Percentiles rank a stretch among this genome's conserved stretches.
phyloP scores from a whole-genome alignment of 2,888 invertebrate species.

The Cheilosia impressa region DNA sequence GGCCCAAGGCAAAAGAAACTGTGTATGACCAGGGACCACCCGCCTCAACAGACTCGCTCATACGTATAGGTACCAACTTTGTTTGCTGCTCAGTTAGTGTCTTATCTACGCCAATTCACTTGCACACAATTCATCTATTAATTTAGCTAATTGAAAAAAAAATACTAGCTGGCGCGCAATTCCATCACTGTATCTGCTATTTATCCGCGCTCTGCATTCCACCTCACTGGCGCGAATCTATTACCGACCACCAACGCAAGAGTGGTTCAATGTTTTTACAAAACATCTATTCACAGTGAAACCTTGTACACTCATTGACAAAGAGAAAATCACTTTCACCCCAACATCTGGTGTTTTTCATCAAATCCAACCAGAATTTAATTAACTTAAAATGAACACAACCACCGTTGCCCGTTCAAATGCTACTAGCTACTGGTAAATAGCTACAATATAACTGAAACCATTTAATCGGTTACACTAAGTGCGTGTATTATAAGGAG shows the following conservation, averaged over 20 bases:
- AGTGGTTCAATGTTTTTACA: slow-evolving; percentile 5
- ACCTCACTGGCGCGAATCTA: slow-evolving; percentile 28
- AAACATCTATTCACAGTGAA: slow-evolving; percentile 10
- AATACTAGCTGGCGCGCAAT: slow-evolving; percentile 6
- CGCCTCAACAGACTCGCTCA: too few species aligned
- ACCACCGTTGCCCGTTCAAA: slow-evolving; percentile 3
- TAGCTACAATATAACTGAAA: slow-evolving; percentile 18
- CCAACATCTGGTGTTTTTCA: slow-evolving; percentile 44
- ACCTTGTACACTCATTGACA: slow-evolving; percentile 18
- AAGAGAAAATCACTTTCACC: slow-evolving; percentile 40
- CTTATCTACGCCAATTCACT: background rate
- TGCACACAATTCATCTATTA: slow-evolving; percentile 10
- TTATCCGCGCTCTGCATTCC: slow-evolving; percentile 17
- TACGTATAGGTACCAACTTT: too few species aligned
- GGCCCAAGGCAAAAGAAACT: too few species aligned
- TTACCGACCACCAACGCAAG: slow-evolving; percentile 9
- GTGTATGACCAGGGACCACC: too few species aligned
- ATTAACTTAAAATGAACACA: slow-evolving; percentile 41
- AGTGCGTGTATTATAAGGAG: slow-evolving; percentile 16
- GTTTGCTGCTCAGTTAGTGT: too few species aligned
- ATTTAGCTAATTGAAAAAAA: slow-evolving; percentile 32
- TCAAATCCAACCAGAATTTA: slow-evolving; percentile 23
- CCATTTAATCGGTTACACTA: slow-evolving; percentile 43
- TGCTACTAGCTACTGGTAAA: background rate
- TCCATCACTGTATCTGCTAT: slow-evolving; percentile 21